Evolutionary conservation across 2,113 vertebrate species (phyloP).

Genomic region (Columba livia): DNA sequence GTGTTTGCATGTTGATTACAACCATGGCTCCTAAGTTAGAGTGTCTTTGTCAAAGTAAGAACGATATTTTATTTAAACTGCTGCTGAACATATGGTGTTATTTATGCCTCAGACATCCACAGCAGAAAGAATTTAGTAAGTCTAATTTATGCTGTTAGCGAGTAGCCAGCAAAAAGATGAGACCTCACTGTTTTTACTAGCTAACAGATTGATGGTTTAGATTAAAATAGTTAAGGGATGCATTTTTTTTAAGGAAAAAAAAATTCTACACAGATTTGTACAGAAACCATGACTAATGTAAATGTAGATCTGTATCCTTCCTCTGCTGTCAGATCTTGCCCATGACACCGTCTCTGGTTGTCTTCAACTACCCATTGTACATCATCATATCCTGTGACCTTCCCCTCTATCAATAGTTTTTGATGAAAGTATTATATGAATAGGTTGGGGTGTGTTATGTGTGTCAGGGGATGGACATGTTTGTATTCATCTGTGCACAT

Average conservation of each 20-base stretch:
- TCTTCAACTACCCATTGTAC: background rate
- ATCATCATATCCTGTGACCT: background rate
- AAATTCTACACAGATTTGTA: background rate
- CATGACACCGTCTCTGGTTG: background rate
- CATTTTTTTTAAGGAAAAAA: background rate
- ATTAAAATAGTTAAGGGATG: constrained; percentile 31
- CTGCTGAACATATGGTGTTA: constrained; percentile 51
- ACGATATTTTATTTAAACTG: constrained; percentile 21
- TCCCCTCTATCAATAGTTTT: background rate
- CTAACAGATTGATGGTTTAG: constrained; percentile 8
- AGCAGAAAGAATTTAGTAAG: constrained; percentile 40
- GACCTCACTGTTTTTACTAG: constrained; percentile 33
- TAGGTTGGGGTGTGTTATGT: background rate
- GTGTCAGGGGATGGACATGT: background rate
- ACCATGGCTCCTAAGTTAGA: background rate
- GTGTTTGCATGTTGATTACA: background rate
- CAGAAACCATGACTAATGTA: constrained; percentile 19
- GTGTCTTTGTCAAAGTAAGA: constrained; percentile 34
- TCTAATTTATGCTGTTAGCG: constrained; percentile 35
- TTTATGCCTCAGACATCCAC: constrained; percentile 48
- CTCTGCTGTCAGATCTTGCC: background rate
- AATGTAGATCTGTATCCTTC: background rate
- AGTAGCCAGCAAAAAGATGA: constrained; percentile 36
- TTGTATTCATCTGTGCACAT: background rate
- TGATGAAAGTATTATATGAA: background rate